Evolutionary conservation across 2,113 vertebrate genomes (phyloP).

Genomic region (Hippocampus abdominalis): DNA sequence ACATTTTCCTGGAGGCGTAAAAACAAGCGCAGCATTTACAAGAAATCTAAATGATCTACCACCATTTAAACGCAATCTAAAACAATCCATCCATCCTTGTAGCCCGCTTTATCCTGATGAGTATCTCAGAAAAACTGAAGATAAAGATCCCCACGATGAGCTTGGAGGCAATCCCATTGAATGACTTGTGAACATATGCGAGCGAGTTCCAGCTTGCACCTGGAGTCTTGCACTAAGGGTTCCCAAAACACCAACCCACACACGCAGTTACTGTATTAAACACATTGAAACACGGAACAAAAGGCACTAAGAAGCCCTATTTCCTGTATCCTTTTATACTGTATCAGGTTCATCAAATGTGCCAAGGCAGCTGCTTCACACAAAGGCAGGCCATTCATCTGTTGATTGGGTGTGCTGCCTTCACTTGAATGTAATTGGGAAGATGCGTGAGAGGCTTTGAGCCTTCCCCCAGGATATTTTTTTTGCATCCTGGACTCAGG

Average conservation of each 20-base stretch:
- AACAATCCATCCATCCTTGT: background rate
- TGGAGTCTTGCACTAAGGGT: background rate
- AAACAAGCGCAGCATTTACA: background rate
- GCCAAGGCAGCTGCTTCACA: background rate
- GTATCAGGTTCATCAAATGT: background rate
- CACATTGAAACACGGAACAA: background rate
- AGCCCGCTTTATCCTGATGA: background rate
- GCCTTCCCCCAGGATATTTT: conserved; percentile 25
- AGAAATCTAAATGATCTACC: background rate
- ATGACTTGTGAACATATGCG: background rate
- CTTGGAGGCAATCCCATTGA: background rate
- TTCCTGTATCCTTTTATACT: too few relatives aligned
- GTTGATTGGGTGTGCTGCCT: too few relatives aligned
- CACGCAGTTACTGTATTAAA: background rate
- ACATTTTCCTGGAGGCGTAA: background rate
- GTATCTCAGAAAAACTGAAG: background rate
- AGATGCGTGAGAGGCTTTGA: background rate
- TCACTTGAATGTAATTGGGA: background rate
- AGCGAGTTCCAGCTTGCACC: background rate
- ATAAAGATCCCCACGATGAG: background rate
- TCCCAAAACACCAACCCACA: background rate
- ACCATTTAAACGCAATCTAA: background rate
- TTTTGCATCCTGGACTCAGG: background rate
- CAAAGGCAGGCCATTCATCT: background rate
- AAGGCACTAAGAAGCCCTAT: background rate